These are phyloP conservation scores for Irena cyanogastra DNA, from an alignment of 2,113 vertebrate species.

Conservation along the genomic window DNA sequence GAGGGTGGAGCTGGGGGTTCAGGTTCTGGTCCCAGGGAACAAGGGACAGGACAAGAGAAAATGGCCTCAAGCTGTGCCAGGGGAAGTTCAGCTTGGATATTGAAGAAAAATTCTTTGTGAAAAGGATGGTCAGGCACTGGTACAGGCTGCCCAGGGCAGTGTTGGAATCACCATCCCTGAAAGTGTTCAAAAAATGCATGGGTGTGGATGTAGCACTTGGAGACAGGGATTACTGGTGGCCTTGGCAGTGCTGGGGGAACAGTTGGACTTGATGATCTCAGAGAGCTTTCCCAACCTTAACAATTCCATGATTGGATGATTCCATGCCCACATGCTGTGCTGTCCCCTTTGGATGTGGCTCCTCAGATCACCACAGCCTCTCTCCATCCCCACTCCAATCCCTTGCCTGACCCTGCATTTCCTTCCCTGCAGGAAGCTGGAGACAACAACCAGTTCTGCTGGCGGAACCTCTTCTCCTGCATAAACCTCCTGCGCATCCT, in stretches of 20 bases:
- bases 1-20: rapidly evolving
- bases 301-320: background rate
- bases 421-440: constrained; percentile 85
- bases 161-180: background rate
- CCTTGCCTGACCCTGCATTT: background rate
- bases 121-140: background rate
- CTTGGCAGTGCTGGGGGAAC: background rate
- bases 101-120: background rate
- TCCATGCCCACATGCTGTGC: background rate
- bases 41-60: background rate
- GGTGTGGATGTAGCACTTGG: background rate
- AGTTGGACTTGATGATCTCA: background rate
- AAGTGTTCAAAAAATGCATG: background rate
- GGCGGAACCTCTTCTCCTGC: constrained; percentile 97
- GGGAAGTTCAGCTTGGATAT: background rate
- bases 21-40: background rate
- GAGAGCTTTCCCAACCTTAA: background rate
- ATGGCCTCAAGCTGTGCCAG: background rate
- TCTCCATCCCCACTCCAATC: rapidly evolving
- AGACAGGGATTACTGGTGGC: background rate
- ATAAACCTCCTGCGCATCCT: constrained; percentile 96
- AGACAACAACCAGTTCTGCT: constrained; percentile 98
- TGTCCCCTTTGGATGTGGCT: background rate
- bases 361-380: background rate
- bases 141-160: background rate